Base-by-base conservation (phyloP, 2,797 vertebrate species). In the Macropus fuliginosus region DNA sequence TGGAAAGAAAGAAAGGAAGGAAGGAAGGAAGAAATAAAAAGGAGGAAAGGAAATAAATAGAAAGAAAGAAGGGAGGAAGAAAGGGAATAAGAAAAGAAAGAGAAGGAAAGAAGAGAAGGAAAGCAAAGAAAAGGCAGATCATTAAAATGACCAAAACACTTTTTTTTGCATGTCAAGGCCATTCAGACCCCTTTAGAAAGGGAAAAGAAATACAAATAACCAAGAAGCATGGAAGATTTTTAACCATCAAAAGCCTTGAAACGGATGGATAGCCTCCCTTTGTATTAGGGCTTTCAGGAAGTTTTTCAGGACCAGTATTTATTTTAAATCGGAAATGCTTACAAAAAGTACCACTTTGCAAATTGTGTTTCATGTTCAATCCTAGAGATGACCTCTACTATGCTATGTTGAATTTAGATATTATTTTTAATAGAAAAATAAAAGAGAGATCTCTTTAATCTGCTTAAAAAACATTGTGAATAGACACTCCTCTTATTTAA, bases 401-500 rank as follows among this genome's bases (percentile, higher is more conserved):
- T 95, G 92, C 95, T 46, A 87, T 97, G 95, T 98, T 95, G 98
- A 98, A 98, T 98, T 40, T 95, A 95, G 96, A 97, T 95, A 95
- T 96, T 96, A 95, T 98, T 97, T 97, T 91, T 87, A 87, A 96
- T 92, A 66, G 93, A 40, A 27, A 52, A 55, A 95, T 93, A 74
- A 91, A 97, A 96, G 95, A 1, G 29, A 97, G 98, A 96, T 98
- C 97, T 96, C 98, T 99, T 98, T 99, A 98, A 99, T 98, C 98
- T 98, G 97, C 98, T 98, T 98, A 74, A 95, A 98, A 98, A 98
- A 98, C 98, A 98, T 96, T 96, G 98, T 92, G 98, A 98, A 98
- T 96, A 97, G 98, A 98, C 98, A 98, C 97, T 96, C 97, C 97
- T 98, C 98, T 98, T 98, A 98, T 99, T 99, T 98, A 98, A 99